These are phyloP conservation scores for Eptatretus burgeri DNA, from an alignment of 2,113 vertebrate species.

Conservation along the genomic window DNA sequence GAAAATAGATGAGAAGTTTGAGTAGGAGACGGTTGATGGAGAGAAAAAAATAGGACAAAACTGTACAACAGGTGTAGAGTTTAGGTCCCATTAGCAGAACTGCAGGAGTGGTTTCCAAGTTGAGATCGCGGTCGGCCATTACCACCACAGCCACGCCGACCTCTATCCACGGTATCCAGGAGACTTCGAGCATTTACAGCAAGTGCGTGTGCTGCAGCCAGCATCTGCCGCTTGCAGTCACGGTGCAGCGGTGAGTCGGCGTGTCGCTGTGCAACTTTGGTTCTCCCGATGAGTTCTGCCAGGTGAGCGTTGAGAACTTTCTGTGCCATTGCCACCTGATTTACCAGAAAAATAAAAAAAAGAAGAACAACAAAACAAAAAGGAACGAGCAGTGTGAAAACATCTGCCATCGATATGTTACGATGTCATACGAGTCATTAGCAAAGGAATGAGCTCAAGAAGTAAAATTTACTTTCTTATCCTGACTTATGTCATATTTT, in stretches of 20 bases:
- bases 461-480: no score
- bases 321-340: constrained; percentile 92
- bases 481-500: not conserved
- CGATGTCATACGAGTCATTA: no score
- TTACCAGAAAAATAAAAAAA: not conserved
- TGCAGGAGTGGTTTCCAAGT: no score
- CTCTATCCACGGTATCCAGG: constrained; percentile 52
- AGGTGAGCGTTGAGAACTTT: constrained; percentile 83
- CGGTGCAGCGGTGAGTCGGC: constrained; percentile 69
- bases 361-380: constrained; percentile 8
- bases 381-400: not conserved
- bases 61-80: no score
- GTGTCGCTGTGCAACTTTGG: constrained; percentile 83
- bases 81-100: no score
- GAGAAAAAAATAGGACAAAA: no score
- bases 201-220: constrained; percentile 71
- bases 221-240: constrained; percentile 96
- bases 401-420: not conserved
- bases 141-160: no score
- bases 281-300: constrained; percentile 75
- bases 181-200: constrained; percentile 93
- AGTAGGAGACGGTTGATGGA: no score
- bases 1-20: no score
- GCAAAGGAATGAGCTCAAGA: no score
- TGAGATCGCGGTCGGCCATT: no score